Base-by-base conservation (phyloP, 2,797 vertebrate genomes). In the Pangasius larnaudii region DNA sequence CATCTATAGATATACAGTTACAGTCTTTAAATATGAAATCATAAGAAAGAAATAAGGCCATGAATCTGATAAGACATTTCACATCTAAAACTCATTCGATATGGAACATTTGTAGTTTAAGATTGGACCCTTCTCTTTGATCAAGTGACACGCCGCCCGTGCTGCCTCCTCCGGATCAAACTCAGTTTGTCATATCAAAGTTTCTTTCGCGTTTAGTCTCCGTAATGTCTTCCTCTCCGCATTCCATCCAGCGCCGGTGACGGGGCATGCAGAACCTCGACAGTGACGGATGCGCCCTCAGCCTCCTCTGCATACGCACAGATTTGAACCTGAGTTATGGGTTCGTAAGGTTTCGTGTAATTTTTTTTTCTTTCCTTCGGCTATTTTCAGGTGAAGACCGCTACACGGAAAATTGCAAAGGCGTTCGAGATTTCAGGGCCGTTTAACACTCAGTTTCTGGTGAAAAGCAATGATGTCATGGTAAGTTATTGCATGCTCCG, bases 381-480 rank as follows among this genome's bases (percentile, higher is more conserved):
- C 71, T 59, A 82, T 85, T 87, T 91, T 10, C 88, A 99, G 98
- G 96, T 99, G 88, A 99, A 99, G 94, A 95, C 93, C 88, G 96
- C 96, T 85, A 98, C 97, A 59, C 94, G 94, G 88, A 99, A 97
- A 95, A 98, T 99, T 77, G 98, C 97, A 0, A 95, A 96, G 88
- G 97, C 97, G 51, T 99, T 99, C 95, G 96, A 97, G 91, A 99
- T 99, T 95, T 98, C 98, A 58, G 98, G 98, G 30, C 98, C 98
- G 0, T 99, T 99, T 93, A 99, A 99, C 84, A 96, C 98, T 87
- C 98, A 99, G 77, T 99, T 99, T 93, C 95, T 99, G 94, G 97
- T 99, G 90, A 97, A 96, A 96, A 97, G 97, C 94, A 99, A 97
- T 27, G 94, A 98, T 86, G 98, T 99, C 88, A 96, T 98, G 98